Conservation (phyloP, 2,888 invertebrate genomes). For the Aquatica leii region DNA sequence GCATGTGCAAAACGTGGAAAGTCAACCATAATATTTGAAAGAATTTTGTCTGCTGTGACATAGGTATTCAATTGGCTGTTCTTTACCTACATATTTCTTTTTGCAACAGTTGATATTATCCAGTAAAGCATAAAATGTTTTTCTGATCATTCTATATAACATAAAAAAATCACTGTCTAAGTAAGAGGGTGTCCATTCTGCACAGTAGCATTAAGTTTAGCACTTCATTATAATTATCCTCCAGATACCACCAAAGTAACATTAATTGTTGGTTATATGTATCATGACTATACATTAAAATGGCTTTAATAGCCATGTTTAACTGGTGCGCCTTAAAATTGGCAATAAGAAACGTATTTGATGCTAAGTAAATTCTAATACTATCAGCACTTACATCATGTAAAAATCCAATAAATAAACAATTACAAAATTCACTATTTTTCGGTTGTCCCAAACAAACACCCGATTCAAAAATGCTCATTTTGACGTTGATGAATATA, state of each 20-base stretch:
- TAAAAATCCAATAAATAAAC: conserved; percentile 7
- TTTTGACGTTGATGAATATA: conserved; percentile 7
- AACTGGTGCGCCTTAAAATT: too few species aligned
- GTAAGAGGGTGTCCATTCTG: conserved; percentile 2
- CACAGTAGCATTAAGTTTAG: conserved; percentile 1
- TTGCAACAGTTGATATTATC: conserved; percentile 4
- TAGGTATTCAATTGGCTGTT: conserved; percentile 7
- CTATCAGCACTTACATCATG: conserved; percentile 7
- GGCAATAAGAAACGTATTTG: too few species aligned
- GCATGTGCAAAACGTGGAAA: conserved; percentile 2
- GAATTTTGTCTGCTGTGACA: conserved; percentile 1
- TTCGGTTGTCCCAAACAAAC: background rate
- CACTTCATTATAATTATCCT: conserved; percentile 9
- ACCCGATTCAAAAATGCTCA: conserved; percentile 5
- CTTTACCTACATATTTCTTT: conserved; percentile 3
- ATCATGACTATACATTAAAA: background rate
- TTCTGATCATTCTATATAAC: conserved; percentile 3
- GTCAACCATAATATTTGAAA: conserved; percentile 4
- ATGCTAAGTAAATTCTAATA: too few species aligned
- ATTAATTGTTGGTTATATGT: conserved; percentile 3
- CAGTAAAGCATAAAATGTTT: conserved; percentile 7
- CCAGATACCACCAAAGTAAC: conserved; percentile 8
- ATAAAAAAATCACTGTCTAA: conserved; percentile 9
- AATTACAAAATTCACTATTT: background rate
- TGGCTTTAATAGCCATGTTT: too few species aligned